Conservation (phyloP, 2,888 invertebrate genomes). For the Branchellion lobata region DNA sequence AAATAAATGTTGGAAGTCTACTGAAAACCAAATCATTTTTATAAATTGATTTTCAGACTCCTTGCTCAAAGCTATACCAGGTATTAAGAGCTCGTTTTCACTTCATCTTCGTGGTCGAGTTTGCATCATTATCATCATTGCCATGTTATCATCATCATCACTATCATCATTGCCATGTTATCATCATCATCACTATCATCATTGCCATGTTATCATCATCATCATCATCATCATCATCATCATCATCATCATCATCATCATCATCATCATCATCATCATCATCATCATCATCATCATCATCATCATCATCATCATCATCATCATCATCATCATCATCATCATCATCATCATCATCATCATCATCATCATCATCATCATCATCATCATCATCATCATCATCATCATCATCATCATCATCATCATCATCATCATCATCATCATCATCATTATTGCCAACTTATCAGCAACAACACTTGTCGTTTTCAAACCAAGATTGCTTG, state of each 20-base stretch:
- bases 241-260: constrained; percentile 36
- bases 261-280: constrained; percentile 27
- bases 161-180: neutral
- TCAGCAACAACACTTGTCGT: too few species aligned
- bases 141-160: neutral
- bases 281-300: neutral
- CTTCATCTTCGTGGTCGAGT: neutral
- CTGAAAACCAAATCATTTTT: too few species aligned
- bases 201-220: constrained; percentile 2
- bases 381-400: constrained; percentile 29
- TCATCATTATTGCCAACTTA: neutral
- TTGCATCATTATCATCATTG: too few species aligned
- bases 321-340: constrained; percentile 26
- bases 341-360: constrained; percentile 12
- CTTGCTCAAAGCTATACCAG: too few species aligned
- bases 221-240: constrained; percentile 22
- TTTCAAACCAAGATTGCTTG: too few species aligned
- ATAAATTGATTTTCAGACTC: too few species aligned
- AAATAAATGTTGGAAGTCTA: too few species aligned
- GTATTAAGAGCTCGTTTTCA: too few species aligned
- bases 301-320: constrained; percentile 3
- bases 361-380: constrained; percentile 6
- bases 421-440: constrained; percentile 10
- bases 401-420: constrained; percentile 30
- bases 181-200: neutral